Conservation (phyloP, 2,888 invertebrate genomes). For the Tetanocera ferruginea region DNA sequence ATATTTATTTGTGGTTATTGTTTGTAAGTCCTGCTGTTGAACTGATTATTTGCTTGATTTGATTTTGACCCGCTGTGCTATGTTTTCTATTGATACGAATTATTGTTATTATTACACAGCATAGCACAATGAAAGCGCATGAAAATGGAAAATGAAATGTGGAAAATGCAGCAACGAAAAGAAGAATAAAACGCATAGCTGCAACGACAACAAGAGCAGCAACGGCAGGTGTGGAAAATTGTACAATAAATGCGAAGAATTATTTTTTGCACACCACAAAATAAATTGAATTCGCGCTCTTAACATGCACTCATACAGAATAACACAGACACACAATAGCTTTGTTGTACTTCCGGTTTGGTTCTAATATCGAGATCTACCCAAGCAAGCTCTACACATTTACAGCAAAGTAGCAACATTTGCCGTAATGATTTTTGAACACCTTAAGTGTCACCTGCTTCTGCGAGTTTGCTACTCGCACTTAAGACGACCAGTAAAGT, state of each 20-base stretch:
- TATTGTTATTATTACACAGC: background rate
- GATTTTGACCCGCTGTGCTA: background rate
- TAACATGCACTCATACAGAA: background rate
- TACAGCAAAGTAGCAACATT: background rate
- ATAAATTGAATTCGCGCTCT: background rate
- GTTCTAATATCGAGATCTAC: background rate
- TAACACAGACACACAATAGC: background rate
- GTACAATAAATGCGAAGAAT: too few relatives aligned
- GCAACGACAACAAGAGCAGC: background rate
- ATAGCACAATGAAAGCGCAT: too few relatives aligned
- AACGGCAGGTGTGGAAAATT: background rate
- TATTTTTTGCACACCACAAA: background rate
- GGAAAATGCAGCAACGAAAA: too few relatives aligned
- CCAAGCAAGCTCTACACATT: background rate
- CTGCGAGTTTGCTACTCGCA: background rate
- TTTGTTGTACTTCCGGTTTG: background rate
- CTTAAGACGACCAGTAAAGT: background rate
- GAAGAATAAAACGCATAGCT: too few relatives aligned
- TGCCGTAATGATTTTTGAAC: slow-evolving; percentile 16
- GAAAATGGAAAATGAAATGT: background rate
- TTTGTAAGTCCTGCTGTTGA: background rate
- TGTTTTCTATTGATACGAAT: background rate
- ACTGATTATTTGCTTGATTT: background rate
- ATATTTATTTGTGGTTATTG: background rate
- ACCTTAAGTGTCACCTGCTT: background rate